Evolutionary conservation across 2,888 invertebrate genomes (phyloP), one percentile per base, ranked within the genome.

Genomic region (Yponomeuta evonymella): DNA sequence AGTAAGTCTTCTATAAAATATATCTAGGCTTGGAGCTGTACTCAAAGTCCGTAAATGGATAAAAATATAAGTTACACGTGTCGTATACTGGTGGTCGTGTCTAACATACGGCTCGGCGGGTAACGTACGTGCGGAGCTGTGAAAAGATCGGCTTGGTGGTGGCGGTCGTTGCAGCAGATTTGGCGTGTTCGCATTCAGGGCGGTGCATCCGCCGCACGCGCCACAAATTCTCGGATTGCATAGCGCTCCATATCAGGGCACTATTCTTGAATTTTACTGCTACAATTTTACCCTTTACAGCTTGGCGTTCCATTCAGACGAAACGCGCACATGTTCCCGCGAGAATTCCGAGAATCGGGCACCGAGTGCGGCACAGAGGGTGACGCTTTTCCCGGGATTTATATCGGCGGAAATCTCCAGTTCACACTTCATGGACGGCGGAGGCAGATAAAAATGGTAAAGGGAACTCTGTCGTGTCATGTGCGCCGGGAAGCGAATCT

Each of bases 381-480:
- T 69, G 70, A 29, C 67, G 71, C 67, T 71, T 67, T 15, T 30
- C 67, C 82, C 80, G 80, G 84, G 87, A 89, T 89, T 89, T 89
- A 89, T 88, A 88, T 86, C 84, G 83, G 84, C 80, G 85, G 83
- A 86, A 86, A 88, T 87, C 86, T 86, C 85, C 23, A 84, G 84
- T 85, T 87, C 87, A 85, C 87, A 86, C 84, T 85, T 84, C 79
- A 83, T 81, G 84, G 79, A 79, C 76, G 78, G 71, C 76, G 79
- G 76, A 75, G 79, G 77, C 76, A 80, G 83, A 85, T 85, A 86
- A 87, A 86, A 88, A 83, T 83, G 78, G 67, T 70, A 68, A 71
- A 71, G 68, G 48, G 70, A 70, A 23, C 48, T 15, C 36, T 15
- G 48, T 15, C 70, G 36, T 36, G 70, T 83, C 79, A 79, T 78